Conservation (phyloP, 2,888 invertebrate species). For the Coenonympha glycerion region DNA sequence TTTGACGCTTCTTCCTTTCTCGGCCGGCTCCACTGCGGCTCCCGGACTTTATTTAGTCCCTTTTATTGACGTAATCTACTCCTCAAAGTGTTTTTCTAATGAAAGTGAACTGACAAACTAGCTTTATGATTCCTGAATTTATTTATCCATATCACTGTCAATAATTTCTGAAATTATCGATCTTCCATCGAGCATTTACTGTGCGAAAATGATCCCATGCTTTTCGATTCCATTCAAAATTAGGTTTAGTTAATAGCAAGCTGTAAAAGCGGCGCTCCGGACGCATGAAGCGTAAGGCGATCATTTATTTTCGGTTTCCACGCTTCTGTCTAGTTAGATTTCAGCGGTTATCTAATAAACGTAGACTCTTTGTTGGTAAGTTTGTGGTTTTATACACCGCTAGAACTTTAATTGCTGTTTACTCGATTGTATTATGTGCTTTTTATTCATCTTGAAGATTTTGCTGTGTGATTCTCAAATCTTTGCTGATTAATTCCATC, state of each 20-base stretch:
- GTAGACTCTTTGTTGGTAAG: constrained; percentile 17
- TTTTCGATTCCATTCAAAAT: constrained; percentile 35
- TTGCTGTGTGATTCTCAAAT: not conserved
- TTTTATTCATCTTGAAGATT: not conserved
- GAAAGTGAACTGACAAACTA: not conserved
- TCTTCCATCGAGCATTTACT: constrained; percentile 28
- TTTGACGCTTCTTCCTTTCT: no score
- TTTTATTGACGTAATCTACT: not conserved
- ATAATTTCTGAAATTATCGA: constrained; percentile 19
- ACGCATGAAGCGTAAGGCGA: constrained; percentile 23
- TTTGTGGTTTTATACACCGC: not conserved
- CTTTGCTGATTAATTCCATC: not conserved
- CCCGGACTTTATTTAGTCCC: no score
- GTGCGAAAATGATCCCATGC: no score
- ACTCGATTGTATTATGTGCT: not conserved
- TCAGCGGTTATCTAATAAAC: constrained; percentile 10
- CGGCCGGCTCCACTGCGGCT: no score
- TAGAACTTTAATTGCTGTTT: not conserved
- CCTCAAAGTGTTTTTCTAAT: not conserved
- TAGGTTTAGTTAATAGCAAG: constrained; percentile 34
- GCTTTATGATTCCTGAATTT: no score
- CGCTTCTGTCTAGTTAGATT: constrained; percentile 12
- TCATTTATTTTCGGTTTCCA: constrained; percentile 26
- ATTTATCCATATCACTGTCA: constrained; percentile 1
- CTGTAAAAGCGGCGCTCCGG: constrained; percentile 29